Evolutionary conservation across 2,113 vertebrate species (phyloP), one percentile per base, ranked within the genome.

Genomic region (Hystrix cristata): DNA sequence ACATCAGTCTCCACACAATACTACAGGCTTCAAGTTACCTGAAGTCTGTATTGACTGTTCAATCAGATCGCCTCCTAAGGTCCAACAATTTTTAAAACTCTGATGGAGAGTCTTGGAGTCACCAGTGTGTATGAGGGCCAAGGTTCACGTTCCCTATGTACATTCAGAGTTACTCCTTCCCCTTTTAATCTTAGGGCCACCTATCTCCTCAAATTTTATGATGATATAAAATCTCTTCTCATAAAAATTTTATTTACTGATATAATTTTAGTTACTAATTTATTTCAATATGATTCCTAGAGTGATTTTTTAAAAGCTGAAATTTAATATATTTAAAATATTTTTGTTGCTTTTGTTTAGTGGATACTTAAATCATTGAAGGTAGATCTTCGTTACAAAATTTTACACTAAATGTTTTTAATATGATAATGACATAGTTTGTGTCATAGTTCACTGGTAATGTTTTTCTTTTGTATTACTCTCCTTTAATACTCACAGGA

Each of bases 381-480:
- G 5, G 12, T 76, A 76, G 27, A 34, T 90, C 1, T 38, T 85
- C 79, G 62, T 57, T 55, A 64, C 60, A 88, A 87, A 82, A 81
- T 57, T 29, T 43, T 57, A 64, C 7, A 84, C 92, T 5, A 71
- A 3, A 74, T 90, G 18, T 86, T 93, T 82, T 96, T 96, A 89
- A 69, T 90, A 34, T 59, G 57, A 65, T 81, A 27, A 1, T 81
- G 69, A 12, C 59, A 67, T 84, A 62, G 46, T 64, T 88, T 89
- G 5, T 65, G 67, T 79, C 25, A 80, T 5, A 34, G 10, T 15
- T 89, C 81, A 76, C 12, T 78, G 27, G 19, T 76, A 51, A 84
- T 48, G 79, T 11, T 8, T 29, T 60, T 57, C 48, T 57, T 81
- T 85, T 60, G 34, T 62, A 48, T 43, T 55, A 7, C 6, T 64